Evolutionary conservation across 2,113 vertebrate genomes (phyloP), one percentile per base, ranked within the genome.

Genomic region (Dipodomys ordii): DNA sequence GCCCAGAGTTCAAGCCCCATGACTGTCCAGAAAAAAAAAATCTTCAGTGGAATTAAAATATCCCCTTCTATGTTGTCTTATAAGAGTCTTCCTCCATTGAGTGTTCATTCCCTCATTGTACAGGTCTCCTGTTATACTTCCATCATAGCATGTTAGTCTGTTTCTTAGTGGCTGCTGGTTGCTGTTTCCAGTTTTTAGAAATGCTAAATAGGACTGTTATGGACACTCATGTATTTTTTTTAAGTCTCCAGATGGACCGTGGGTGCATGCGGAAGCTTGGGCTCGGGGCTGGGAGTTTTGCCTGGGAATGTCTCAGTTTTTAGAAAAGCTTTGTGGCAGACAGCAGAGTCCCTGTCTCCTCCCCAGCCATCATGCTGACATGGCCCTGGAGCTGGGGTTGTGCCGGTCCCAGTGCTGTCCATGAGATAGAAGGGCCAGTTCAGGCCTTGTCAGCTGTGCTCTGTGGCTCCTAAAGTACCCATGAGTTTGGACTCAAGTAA

Each of bases 171-270:
- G 12, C 18, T 57, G 20, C 67, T 57, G 73, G 57, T n/a, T 64
- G 27, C 71, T 81, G 32, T 76, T 62, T 28, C 7, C 49, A 23
- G 60, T 39, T 92, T 92, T 62, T 74, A 44, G 88, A 83, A 91
- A 46, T 92, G 80, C 74, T 88, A 62, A 82, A 65, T 68, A 39
- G 65, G 77, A 39, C 49, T 82, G 39, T 46, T 53, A 1, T 62
- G 27, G 78, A 53, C 2, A 2, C 39, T 49, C 18, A 11, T 5
- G 18, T 49, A 18, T 68, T 60, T 72, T 39, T 49, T 49, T 49
- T 49, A 35, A 77, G 69, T 71, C 64, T 81, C 13, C 27, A 53
- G 90, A 27, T 85, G 65, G 30, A 35, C 15, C 12, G 0, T 30
- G 19, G 13, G 35, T 62, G n/a, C 13, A 3, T 39, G 44, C 49